A percentile compares a stretch with the other conserved stretches of the same genome.
phyloP scores from a whole-genome alignment of 2,113 vertebrate species.

The Seriola quinqueradiata region DNA sequence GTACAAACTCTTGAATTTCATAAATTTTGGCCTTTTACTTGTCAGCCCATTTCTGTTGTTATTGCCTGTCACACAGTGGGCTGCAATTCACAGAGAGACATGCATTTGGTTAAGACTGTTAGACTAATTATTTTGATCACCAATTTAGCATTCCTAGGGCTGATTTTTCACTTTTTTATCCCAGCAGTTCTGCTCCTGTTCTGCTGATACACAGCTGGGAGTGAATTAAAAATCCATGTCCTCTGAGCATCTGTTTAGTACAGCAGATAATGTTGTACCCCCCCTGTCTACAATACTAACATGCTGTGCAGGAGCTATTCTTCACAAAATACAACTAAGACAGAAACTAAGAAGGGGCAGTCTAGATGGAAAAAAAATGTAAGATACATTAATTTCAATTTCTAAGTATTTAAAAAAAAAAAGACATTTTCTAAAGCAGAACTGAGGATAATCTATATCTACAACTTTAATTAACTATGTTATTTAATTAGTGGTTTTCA shows the following conservation, averaged over 20 bases:
- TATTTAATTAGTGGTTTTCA: background rate
- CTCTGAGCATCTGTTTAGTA: slow-evolving; percentile 60
- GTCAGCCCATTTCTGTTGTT: slow-evolving; percentile 7
- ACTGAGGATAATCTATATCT: background rate
- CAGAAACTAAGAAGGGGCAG: background rate
- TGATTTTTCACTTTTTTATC: slow-evolving; percentile 39
- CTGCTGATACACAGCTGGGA: slow-evolving; percentile 67
- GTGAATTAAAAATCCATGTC: slow-evolving; percentile 68
- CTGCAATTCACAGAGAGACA: slow-evolving; percentile 36
- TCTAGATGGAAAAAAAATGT: background rate
- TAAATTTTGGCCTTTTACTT: slow-evolving; percentile 17
- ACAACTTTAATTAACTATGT: background rate
- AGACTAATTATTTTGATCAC: slow-evolving; percentile 64
- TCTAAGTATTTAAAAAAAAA: background rate
- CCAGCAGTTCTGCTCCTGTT: slow-evolving; percentile 53
- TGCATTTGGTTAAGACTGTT: slow-evolving; percentile 18
- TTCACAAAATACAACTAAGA: slow-evolving; percentile 19
- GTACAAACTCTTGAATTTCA: background rate
- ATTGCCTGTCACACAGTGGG: slow-evolving; percentile 39
- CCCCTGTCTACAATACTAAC: slow-evolving; percentile 19
- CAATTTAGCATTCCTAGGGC: slow-evolving; percentile 55
- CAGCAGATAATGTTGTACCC: slow-evolving; percentile 39
- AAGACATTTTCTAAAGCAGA: background rate
- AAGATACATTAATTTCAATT: background rate
- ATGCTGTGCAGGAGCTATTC: slow-evolving; percentile 26